Evolutionary conservation across 2,797 vertebrate species (phyloP), one percentile per base, ranked within the genome.

Genomic region (Sebastes iracundus): DNA sequence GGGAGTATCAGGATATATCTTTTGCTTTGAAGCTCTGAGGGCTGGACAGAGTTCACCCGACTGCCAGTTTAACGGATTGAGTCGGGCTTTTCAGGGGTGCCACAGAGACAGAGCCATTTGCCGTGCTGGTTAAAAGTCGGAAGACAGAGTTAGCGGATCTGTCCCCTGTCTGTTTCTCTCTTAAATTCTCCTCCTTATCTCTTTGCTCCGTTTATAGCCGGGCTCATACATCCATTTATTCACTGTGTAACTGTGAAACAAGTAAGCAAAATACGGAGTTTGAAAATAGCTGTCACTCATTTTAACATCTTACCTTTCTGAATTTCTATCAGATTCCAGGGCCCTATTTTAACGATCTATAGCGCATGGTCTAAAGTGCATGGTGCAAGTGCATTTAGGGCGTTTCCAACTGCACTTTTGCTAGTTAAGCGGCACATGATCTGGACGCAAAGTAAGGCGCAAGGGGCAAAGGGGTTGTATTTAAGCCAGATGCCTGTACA

Each of bases 1-100:
- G 88, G 80, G 88, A 91, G 35, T 63, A 74, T 87, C 74, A 83
- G 79, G 84, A 89, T 92, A 73, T 88, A 91, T 90, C 64, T 89
- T 91, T 82, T 72, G 71, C 88, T 93, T 92, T 93, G 85, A 93
- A 90, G 88, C 89, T 90, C 85, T 32, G 74, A 85, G 86, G 86
- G 78, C 87, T 84, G 87, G 16, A 42, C 86, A 83, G 71, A 88
- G 90, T 89, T 94, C 88, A 83, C 71, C 65, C 83, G 80, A 59
- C 88, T 93, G 91, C 85, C 90, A 88, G 82, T 94, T 93, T 90
- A 93, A 95, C 86, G 89, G 89, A 93, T 93, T 85, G 86, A 93
- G 83, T 75, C 62, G 32, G 60, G 77, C 77, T 84, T 89, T 91
- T 87, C 71, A 80, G 75, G 72, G 78, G 77, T 77, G 86, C 88